Conservation (phyloP, 2,888 invertebrate genomes). For the Acleris holmiana region DNA sequence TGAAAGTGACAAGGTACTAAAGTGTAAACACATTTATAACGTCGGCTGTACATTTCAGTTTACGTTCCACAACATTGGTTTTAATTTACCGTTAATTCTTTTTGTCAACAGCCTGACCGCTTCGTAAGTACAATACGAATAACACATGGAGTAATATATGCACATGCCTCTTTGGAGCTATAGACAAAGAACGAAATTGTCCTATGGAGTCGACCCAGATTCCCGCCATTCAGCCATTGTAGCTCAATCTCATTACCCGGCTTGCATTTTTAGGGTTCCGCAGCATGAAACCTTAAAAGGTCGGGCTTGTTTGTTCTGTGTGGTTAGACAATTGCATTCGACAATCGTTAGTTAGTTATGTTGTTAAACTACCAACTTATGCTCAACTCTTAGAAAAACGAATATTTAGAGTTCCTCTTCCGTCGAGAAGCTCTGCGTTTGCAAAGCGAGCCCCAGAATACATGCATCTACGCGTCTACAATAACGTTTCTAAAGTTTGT, state of each 20-base stretch:
- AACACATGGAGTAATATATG: slow-evolving; percentile 18
- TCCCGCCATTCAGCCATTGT: slow-evolving; percentile 25
- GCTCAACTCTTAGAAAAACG: too few relatives aligned
- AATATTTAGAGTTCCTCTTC: too few relatives aligned
- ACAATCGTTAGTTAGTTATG: too few relatives aligned
- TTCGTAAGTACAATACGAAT: neutral
- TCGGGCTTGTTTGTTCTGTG: neutral
- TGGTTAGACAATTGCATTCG: too few relatives aligned
- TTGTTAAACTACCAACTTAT: too few relatives aligned
- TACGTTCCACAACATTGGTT: neutral
- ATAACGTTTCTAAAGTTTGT: too few relatives aligned
- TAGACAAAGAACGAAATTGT: slow-evolving; percentile 33
- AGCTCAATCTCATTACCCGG: slow-evolving; percentile 34
- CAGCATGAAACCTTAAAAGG: slow-evolving; percentile 3
- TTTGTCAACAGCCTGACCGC: slow-evolving; percentile 8
- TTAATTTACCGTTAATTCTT: slow-evolving; percentile 7
- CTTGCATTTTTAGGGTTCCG: slow-evolving; percentile 35
- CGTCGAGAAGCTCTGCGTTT: too few relatives aligned
- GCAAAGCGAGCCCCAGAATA: too few relatives aligned
- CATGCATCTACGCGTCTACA: too few relatives aligned
- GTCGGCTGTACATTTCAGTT: neutral
- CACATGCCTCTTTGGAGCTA: slow-evolving; percentile 18
- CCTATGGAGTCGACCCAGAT: slow-evolving; percentile 31
- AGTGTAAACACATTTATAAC: too few relatives aligned
- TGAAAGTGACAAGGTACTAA: too few relatives aligned